These are phyloP conservation scores for Macroramphosus scolopax DNA, from an alignment of 2,797 vertebrate species.

Conservation along the genomic window DNA sequence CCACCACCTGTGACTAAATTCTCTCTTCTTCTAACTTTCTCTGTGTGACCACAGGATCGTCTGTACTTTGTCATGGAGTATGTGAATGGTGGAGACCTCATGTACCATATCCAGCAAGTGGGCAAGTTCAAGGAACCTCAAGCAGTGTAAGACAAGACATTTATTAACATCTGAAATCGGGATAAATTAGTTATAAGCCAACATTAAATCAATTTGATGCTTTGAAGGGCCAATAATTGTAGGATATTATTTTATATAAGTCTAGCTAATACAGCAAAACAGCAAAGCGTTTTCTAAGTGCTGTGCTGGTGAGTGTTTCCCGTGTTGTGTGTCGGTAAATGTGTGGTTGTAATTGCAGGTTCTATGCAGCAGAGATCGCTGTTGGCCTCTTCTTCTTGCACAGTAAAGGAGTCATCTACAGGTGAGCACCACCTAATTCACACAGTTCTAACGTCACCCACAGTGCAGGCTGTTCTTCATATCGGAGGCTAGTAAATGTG, in stretches of 20 bases:
- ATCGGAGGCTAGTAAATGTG: no score
- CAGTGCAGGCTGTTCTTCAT: no score
- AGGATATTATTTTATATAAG: no score
- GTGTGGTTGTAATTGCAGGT: slow-evolving; percentile 78
- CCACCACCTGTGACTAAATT: no score
- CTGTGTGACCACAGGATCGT: slow-evolving; percentile 80
- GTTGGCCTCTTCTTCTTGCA: slow-evolving; percentile 93
- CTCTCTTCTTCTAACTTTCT: slow-evolving; percentile 9
- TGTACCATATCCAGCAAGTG: slow-evolving; percentile 88
- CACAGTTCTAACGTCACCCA: no score
- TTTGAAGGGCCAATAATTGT: no score
- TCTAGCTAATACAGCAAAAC: no score
- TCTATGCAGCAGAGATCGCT: slow-evolving; percentile 97
- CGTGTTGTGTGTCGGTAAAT: background rate
- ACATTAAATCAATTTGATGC: no score
- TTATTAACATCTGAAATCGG: background rate
- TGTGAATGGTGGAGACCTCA: slow-evolving; percentile 94
- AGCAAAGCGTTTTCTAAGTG: no score
- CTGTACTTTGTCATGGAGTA: slow-evolving; percentile 99
- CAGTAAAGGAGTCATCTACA: slow-evolving; percentile 90
- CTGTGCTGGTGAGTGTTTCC: no score
- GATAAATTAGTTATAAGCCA: background rate
- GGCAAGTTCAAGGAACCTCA: slow-evolving; percentile 97
- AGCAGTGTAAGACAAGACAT: slow-evolving; percentile 86
- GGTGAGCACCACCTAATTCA: slow-evolving; percentile 76